phyloP scores from a whole-genome alignment of 2,888 invertebrate species.

The Tetragnatha montana region DNA sequence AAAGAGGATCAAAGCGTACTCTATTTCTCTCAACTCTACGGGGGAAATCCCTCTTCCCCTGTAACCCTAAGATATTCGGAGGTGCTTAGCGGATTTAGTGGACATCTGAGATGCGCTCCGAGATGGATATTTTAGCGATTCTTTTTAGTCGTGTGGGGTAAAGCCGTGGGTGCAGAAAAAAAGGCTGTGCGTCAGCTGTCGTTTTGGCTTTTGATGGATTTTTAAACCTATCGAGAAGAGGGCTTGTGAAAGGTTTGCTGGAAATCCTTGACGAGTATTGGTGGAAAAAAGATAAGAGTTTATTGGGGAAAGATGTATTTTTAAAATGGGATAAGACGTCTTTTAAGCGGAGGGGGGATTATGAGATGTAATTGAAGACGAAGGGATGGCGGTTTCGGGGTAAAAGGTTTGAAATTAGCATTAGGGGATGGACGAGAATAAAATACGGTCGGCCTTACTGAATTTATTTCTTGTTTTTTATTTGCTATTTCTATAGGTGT shows the following conservation, averaged over 20 bases:
- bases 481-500: no score
- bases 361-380: neutral
- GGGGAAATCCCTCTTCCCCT: neutral
- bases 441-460: no score
- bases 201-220: neutral
- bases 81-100: slow-evolving; percentile 40
- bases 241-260: neutral
- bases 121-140: slow-evolving; percentile 2
- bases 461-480: no score
- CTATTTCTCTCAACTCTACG: neutral
- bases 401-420: no score
- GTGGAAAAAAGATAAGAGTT: neutral
- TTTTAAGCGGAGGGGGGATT: neutral
- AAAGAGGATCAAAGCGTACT: no score
- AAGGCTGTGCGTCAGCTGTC: slow-evolving; percentile 12
- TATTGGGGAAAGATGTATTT: neutral
- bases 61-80: neutral
- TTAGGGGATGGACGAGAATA: no score
- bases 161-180: neutral
- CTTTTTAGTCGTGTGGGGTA: neutral
- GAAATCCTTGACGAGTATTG: neutral
- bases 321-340: neutral
- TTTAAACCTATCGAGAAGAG: neutral
- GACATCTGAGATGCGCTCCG: slow-evolving; percentile 25
- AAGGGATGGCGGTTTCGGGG: neutral